Conservation (phyloP, 2,797 vertebrate species). For the Trematomus bernacchii region DNA sequence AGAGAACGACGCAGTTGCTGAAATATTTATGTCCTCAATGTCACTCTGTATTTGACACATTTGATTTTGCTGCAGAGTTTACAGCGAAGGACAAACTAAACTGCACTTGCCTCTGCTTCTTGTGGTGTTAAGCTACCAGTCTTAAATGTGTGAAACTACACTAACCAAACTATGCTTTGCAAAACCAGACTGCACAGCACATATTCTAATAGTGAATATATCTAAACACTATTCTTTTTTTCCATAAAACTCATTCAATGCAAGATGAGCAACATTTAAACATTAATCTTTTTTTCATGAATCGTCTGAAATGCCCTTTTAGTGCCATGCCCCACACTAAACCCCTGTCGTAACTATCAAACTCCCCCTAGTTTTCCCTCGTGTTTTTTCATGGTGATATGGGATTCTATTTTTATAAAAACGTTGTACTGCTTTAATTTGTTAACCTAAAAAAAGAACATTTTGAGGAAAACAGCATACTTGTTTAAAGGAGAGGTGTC, state of each 20-base stretch:
- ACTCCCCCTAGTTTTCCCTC: constrained; percentile 54
- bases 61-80: constrained; percentile 53
- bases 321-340: constrained; percentile 71
- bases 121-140: constrained; percentile 64
- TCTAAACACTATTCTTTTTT: constrained; percentile 85
- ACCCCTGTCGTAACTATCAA: constrained; percentile 57
- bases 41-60: constrained; percentile 62
- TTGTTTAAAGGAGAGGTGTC: no score
- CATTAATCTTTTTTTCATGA: constrained; percentile 54
- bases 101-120: constrained; percentile 55
- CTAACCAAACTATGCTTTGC: constrained; percentile 89
- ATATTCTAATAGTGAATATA: constrained; percentile 81
- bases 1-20: constrained; percentile 59
- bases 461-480: constrained; percentile 47
- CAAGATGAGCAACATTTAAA: constrained; percentile 84
- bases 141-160: constrained; percentile 80
- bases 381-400: constrained; percentile 43
- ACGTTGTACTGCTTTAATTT: constrained; percentile 52
- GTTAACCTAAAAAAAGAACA: constrained; percentile 50
- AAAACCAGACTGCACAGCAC: constrained; percentile 91
- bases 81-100: constrained; percentile 54
- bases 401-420: constrained; percentile 47
- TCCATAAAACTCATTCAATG: constrained; percentile 77
- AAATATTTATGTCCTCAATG: constrained; percentile 66
- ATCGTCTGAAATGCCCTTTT: constrained; percentile 70